A percentile compares a stretch with the other conserved stretches of the same genome.
These are phyloP conservation scores for Hirtodrosophila duncani DNA, from an alignment of 2,888 invertebrate genomes.

Conservation along the genomic window DNA sequence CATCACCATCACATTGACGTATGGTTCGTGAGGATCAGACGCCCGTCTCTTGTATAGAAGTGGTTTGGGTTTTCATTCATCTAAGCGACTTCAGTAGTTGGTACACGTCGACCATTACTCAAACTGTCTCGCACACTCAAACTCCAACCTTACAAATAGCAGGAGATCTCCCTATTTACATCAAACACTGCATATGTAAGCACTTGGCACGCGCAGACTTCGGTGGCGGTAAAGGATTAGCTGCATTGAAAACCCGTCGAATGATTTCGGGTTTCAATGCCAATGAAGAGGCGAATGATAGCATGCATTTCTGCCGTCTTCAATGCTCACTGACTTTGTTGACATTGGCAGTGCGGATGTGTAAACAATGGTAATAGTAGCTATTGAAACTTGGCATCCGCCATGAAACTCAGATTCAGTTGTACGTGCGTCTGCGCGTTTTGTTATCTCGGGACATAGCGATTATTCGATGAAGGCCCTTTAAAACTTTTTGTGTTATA, in stretches of 20 bases:
- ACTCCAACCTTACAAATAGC: no score
- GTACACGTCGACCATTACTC: conserved; percentile 50
- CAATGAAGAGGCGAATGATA: no score
- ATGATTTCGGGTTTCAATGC: conserved; percentile 13
- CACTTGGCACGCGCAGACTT: conserved; percentile 34
- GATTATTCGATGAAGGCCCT: no score
- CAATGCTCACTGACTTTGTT: no score
- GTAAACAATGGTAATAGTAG: no score
- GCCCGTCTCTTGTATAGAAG: conserved; percentile 35
- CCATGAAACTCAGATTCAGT: no score
- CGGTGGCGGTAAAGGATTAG: conserved; percentile 54
- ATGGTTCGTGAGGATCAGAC: conserved; percentile 64
- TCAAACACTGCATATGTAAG: conserved; percentile 22
- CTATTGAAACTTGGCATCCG: no score
- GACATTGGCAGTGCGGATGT: no score
- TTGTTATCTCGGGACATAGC: no score
- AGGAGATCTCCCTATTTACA: conserved; percentile 37
- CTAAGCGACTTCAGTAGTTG: conserved; percentile 12
- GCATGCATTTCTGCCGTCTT: no score
- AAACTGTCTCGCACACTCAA: conserved; percentile 28
- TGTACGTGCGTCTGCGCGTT: no score
- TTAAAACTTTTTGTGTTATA: no score
- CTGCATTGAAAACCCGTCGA: conserved; percentile 40
- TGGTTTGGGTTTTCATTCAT: conserved; percentile 19
- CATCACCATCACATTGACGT: conserved; percentile 61